A percentile compares a stretch with the other conserved stretches of the same genome.
Conservation (phyloP, 2,797 vertebrate species). For the Brotogeris chrysoptera region DNA sequence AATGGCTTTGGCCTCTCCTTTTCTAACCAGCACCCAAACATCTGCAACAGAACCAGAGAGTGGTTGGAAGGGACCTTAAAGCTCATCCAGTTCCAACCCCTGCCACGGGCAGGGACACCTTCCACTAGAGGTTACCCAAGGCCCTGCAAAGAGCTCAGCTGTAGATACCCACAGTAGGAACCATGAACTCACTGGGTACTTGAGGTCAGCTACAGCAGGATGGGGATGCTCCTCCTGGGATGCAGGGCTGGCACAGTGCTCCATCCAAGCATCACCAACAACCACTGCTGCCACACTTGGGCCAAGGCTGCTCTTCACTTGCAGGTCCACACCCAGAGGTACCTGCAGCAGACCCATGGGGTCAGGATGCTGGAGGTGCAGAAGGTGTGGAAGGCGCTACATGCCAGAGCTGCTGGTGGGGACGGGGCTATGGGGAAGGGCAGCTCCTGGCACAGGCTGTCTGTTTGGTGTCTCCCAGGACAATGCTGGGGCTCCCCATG, state of each 20-base stretch:
- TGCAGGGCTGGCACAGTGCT: not conserved
- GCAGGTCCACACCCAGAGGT: not conserved
- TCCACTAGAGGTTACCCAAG: not conserved
- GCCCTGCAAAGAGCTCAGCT: not conserved
- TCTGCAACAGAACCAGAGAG: not conserved
- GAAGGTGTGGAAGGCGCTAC: too few relatives aligned
- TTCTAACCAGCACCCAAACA: not conserved
- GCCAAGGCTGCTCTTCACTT: not conserved
- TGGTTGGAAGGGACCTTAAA: not conserved
- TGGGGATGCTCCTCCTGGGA: not conserved
- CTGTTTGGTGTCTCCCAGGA: not conserved
- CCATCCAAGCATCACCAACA: accelerated
- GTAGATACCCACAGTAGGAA: not conserved
- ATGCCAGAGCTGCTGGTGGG: not conserved
- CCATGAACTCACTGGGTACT: not conserved
- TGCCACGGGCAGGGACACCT: not conserved
- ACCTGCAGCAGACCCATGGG: not conserved
- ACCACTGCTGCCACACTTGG: not conserved
- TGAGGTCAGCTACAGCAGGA: not conserved
- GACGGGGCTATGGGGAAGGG: not conserved
- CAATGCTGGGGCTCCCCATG: not conserved
- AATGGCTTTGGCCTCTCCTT: not conserved
- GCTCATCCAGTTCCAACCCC: not conserved
- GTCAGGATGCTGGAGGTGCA: not conserved
- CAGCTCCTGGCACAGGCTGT: not conserved